A percentile compares a stretch with the other conserved stretches of the same genome.
Evolutionary conservation across 2,888 invertebrate genomes (phyloP).

Genomic region (Dexiosoma caninum): DNA sequence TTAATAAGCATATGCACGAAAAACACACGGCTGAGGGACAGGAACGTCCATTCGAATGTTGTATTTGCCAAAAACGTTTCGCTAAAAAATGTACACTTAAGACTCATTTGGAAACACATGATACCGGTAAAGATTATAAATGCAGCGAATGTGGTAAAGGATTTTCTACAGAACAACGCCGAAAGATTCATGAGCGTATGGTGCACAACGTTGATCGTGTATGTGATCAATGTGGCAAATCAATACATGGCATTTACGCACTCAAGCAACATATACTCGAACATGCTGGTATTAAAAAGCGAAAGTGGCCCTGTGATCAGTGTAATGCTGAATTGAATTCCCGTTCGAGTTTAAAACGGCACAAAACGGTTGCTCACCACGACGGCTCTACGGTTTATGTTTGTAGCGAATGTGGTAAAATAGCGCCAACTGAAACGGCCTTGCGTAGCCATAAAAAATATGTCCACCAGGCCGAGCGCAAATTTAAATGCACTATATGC

Average conservation of each 20-base stretch:
- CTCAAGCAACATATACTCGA: conserved; percentile 61
- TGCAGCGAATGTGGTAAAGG: conserved; percentile 68
- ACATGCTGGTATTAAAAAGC: conserved; percentile 63
- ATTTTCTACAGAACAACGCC: conserved; percentile 61
- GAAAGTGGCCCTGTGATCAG: conserved; percentile 64
- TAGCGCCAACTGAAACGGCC: conserved; percentile 65
- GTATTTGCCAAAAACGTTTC: conserved; percentile 64
- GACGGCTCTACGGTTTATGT: conserved; percentile 63
- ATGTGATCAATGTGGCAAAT: conserved; percentile 65
- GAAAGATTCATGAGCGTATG: conserved; percentile 62
- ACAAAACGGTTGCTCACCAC: conserved; percentile 66
- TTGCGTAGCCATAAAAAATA: conserved; percentile 66
- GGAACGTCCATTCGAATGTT: conserved; percentile 62
- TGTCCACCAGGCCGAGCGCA: conserved; percentile 66
- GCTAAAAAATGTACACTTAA: conserved; percentile 59
- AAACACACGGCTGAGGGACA: conserved; percentile 53
- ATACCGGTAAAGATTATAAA: conserved; percentile 61
- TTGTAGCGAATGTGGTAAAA: conserved; percentile 67
- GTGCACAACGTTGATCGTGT: conserved; percentile 62
- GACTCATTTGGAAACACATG: conserved; percentile 65
- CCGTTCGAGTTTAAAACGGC: conserved; percentile 64
- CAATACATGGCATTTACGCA: conserved; percentile 60
- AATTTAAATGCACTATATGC: conserved; percentile 67
- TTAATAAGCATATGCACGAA: conserved; percentile 64
- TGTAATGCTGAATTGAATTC: conserved; percentile 66